Evolutionary conservation across 2,797 vertebrate species (phyloP).

Genomic region (Protonibea diacanthus): DNA sequence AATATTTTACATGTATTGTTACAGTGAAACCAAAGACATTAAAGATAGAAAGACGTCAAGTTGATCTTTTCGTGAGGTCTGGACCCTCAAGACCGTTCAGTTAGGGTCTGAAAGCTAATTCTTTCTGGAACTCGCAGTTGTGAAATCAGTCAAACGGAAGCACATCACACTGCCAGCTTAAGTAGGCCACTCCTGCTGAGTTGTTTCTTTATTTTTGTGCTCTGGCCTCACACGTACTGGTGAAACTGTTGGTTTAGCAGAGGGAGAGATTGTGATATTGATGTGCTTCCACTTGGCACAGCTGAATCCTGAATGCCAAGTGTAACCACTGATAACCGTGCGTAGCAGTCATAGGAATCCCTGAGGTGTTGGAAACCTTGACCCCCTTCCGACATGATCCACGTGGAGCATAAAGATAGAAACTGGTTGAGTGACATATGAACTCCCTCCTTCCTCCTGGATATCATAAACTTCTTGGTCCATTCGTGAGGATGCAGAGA

Average conservation of each 20-base stretch:
- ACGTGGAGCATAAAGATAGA: conserved; percentile 1
- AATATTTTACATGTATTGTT: conserved; percentile 72
- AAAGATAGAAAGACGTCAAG: conserved; percentile 44
- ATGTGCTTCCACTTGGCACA: conserved; percentile 66
- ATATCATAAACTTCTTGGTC: conserved; percentile 14
- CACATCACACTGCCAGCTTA: conserved; percentile 58
- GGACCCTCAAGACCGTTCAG: conserved; percentile 65
- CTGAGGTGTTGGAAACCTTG: conserved; percentile 21
- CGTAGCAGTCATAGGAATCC: conserved; percentile 22
- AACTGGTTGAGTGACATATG: conserved; percentile 36
- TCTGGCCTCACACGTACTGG: conserved; percentile 49
- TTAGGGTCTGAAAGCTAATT: conserved; percentile 52
- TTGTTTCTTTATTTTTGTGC: conserved; percentile 65
- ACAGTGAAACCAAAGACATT: conserved; percentile 64
- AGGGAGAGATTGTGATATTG: conserved; percentile 48
- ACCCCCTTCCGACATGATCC: conserved; percentile 8
- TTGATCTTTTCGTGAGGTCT: conserved; percentile 67
- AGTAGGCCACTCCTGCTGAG: conserved; percentile 78
- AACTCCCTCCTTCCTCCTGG: background rate
- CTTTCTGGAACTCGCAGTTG: conserved; percentile 52
- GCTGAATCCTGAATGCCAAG: conserved; percentile 42
- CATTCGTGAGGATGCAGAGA: conserved; percentile 45
- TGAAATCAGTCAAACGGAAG: conserved; percentile 72
- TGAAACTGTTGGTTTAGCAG: conserved; percentile 47
- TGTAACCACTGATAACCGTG: conserved; percentile 43